Percentiles rank a stretch among this genome's conserved stretches.
These are phyloP conservation scores for Vimba vimba DNA, from an alignment of 2,113 vertebrate genomes.

Conservation along the genomic window DNA sequence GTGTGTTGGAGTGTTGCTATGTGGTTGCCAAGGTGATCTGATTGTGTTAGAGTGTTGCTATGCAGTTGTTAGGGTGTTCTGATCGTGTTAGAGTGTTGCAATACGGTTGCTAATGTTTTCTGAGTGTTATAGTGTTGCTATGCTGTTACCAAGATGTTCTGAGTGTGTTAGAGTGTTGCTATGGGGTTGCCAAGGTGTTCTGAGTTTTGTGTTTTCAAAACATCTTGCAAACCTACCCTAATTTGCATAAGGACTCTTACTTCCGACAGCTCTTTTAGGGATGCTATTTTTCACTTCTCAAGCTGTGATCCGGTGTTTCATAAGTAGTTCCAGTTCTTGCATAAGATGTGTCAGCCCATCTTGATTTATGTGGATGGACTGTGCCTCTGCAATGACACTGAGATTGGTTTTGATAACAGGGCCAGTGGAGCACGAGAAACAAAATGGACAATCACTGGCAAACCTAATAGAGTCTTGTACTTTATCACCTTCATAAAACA, in stretches of 20 bases:
- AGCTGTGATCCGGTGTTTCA: background rate
- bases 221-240: background rate
- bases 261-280: background rate
- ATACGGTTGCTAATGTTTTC: background rate
- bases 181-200: background rate
- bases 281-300: background rate
- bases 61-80: rapidly evolving
- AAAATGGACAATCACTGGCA: constrained; percentile 64
- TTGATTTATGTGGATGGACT: constrained; percentile 36
- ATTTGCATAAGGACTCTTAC: constrained; percentile 15
- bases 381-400: constrained; percentile 54
- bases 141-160: background rate
- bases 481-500: constrained; percentile 73
- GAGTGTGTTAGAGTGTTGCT: background rate
- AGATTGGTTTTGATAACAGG: constrained; percentile 64
- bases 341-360: constrained; percentile 44
- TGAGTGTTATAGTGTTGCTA: background rate
- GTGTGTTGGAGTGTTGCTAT: background rate
- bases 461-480: constrained; percentile 58
- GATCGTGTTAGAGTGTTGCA: background rate
- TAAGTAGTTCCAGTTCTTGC: constrained; percentile 30
- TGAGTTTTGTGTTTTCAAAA: background rate
- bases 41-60: background rate
- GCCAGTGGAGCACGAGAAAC: constrained; percentile 56
- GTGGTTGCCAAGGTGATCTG: rapidly evolving